Base-by-base conservation (phyloP, 2,113 vertebrate genomes). In the Clupea harengus region DNA sequence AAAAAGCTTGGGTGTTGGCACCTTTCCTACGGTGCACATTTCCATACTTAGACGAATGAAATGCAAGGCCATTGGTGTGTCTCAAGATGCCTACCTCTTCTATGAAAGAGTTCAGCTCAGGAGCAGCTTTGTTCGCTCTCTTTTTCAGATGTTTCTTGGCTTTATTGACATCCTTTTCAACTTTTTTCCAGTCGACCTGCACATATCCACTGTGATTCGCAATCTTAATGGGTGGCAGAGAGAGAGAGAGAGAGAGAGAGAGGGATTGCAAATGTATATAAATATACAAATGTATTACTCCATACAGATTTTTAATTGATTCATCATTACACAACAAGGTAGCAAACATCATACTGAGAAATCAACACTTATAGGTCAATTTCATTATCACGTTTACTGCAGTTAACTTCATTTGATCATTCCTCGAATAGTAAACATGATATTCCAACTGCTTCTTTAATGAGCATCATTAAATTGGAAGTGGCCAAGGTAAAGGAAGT, bases 161-260 rank as follows among this genome's bases (percentile, higher is more conserved):
- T 94, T 98, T 99, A 93, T 98, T 98, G 86, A 99, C 97, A 92
- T 99, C 98, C 93, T 98, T 98, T 93, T 99, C 98, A 89, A 99
- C 98, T 93, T 97, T 96, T 92, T 98, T 99, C 98, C 98, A 99
- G 92, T 99, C 98, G 50, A 99, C 95, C 88, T 99, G 96, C 89
- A 99, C 97, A 82, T 99, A 99, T 57, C 98, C 98, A 83, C 95
- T 98, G 85, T 99, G 97, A 94, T 98, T 99, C 82, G 98, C 98
- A 86, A 99, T 96, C 98, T 99, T 92, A 20, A 89, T 85, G 54
- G 25, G 13, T 83, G 57, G 81, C 82, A 88, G 64, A 81, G 15
- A 25, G 15, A 46, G 1, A 64, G 0, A 45, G 1, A 64, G 0
- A 45, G 6, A 10, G 6, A 25, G 46, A 39, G 39, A 1, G 22